Base-by-base conservation (phyloP, 1,140 invertebrate genomes). In the Cheumatopsyche charites region DNA sequence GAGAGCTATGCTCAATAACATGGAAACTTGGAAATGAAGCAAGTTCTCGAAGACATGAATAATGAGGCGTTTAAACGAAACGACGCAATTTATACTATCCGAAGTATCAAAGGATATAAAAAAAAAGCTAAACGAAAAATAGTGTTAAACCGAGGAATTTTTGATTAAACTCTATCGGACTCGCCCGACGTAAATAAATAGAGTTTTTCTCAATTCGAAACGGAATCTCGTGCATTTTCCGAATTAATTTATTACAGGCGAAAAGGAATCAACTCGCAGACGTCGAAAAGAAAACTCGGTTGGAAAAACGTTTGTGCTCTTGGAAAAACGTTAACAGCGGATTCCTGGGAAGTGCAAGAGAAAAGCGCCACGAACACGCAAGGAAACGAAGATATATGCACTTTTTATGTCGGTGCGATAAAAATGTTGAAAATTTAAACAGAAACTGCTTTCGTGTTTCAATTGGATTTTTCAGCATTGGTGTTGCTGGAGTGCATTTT, bases 201-300 rank as follows among this genome's bases (percentile, higher is more conserved):
- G 29, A 36, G 29, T 36, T 36, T 36, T 36, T 36, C 29, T 36
- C 3, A 3, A 36, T 36, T 9, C 3, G 52, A 17, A 58, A 58
- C 52, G 23, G 26, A 5, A 26, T 36, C 13, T 26, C n/a, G 36
- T 67, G 45, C 19, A 47, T 67, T 67, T 67, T 49, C 19, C 19
- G 36, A 67, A 67, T 67, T 67, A 67, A 67, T 67, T 67, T 49
- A 49, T 67, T 47, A 67, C 26, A 41, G n/a, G 13, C 12, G 41
- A 21, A 49, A 67, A 49, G 29, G 29, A 67, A 65, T 65, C 26
- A 65, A 65, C 29, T 67, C n/a, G 43, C 42, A 29, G 36, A n/a
- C n/a, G 29, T 61, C 12, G 47, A 26, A 41, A 41, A 41, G 58
- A n/a, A 41, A 29, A 41, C n/a, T 4, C 29, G 62, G n/a, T 17